Evolutionary conservation across 2,113 vertebrate species (phyloP), one percentile per base, ranked within the genome.

Genomic region (Diglossa brunneiventris): DNA sequence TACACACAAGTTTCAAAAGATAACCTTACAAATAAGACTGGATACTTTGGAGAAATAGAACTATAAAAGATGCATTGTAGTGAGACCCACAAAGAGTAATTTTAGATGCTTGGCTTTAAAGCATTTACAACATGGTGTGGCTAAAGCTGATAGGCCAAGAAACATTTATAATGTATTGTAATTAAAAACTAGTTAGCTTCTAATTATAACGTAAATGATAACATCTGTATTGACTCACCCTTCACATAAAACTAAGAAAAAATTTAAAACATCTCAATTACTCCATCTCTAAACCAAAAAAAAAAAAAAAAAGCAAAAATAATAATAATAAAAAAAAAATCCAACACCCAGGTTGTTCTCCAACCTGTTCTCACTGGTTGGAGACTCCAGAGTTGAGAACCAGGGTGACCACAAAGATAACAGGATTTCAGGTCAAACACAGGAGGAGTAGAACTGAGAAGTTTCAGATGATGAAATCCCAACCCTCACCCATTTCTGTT

Each of bases 351-450:
- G 15, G 12, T 4, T 10, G 4, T 6, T 55, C 61, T n/a, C n/a
- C n/a, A n/a, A n/a, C n/a, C n/a, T n/a, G n/a, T n/a, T 24, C 59
- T 81, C 69, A 10, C 24, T 0, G 1, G 16, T 1, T 15, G 37
- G 58, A 61, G 35, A 35, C 4, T 23, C 30, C 86, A 68, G 39
- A 61, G 41, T 26, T 5, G 14, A 28, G 15, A 13, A 58, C 21
- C 7, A 30, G 10, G 30, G 42, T 27, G 56, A 37, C 10, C 50
- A 42, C 15, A 20, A 24, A 5, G 47, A 21, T 5, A 20, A 26
- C 0, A 33, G 49, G 26, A 42, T 46, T 68, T 61, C 8, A 35
- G 42, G 44, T 44, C 44, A 78, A 58, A 53, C 11, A 22, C 13
- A 11, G 20, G 33, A 61, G 13, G 31, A 37, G 17, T 0, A 19